These are phyloP conservation scores for Polypterus bichir DNA, from an alignment of 2,113 vertebrate genomes.

Conservation along the genomic window DNA sequence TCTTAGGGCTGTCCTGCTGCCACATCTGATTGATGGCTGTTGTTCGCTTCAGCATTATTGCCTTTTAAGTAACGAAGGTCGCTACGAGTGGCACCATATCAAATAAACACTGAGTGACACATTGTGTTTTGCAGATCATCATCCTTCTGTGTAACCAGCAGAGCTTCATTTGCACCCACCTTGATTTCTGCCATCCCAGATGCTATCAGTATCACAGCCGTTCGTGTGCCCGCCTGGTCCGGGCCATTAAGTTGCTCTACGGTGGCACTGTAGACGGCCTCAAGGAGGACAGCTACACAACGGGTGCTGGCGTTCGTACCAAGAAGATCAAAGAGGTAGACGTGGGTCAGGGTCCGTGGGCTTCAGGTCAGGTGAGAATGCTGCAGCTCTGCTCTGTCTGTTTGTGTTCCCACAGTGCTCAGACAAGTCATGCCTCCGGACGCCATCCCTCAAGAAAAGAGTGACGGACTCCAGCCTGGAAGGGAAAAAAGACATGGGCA, in stretches of 20 bases:
- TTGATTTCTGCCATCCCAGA: slow-evolving; percentile 92
- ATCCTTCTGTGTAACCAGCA: slow-evolving; percentile 95
- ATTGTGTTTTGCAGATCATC: slow-evolving; percentile 69
- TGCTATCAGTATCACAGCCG: slow-evolving; percentile 95
- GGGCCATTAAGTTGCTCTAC: slow-evolving; percentile 89
- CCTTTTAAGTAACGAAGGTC: too few species aligned
- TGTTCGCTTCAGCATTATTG: too few species aligned
- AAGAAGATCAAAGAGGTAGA: slow-evolving; percentile 88
- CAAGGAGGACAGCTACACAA: slow-evolving; percentile 51
- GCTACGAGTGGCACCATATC: too few species aligned
- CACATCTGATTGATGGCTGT: too few species aligned
- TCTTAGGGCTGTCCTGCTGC: too few species aligned
- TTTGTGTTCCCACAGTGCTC: slow-evolving; percentile 58
- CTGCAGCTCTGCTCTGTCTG: neutral
- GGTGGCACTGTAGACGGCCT: slow-evolving; percentile 84
- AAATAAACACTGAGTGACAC: too few species aligned
- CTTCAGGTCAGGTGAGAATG: neutral
- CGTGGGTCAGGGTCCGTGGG: slow-evolving; percentile 1
- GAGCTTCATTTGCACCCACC: slow-evolving; percentile 92
- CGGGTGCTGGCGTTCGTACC: slow-evolving; percentile 48
- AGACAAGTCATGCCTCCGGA: slow-evolving; percentile 89
- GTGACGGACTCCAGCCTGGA: slow-evolving; percentile 72
- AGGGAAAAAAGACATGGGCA: slow-evolving; percentile 91
- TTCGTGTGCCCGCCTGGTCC: slow-evolving; percentile 85
- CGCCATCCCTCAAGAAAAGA: slow-evolving; percentile 87